Percentiles rank a stretch among this genome's conserved stretches.
Conservation (phyloP, 2,113 vertebrate genomes). For the Gnathonemus longibarbis region DNA sequence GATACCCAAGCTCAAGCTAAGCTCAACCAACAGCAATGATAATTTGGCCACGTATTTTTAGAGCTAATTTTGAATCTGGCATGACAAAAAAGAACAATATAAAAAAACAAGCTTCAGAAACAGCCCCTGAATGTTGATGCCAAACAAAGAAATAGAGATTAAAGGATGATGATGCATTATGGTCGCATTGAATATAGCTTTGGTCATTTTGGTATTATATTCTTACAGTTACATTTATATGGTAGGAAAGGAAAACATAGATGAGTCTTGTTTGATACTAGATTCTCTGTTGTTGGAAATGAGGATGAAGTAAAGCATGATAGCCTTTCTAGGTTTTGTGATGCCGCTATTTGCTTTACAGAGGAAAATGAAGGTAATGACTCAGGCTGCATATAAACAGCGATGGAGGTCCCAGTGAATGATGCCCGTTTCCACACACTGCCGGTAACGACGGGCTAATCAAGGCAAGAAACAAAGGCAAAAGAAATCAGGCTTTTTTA, state of each 20-base stretch:
- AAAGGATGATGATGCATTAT: not conserved
- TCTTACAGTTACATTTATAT: not conserved
- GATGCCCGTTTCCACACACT: not conserved
- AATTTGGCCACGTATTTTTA: not conserved
- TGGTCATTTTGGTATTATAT: not conserved
- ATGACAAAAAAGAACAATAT: not conserved
- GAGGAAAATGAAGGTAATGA: not conserved
- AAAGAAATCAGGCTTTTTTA: conserved; percentile 3
- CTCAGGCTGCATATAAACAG: not conserved
- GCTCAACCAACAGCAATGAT: not conserved
- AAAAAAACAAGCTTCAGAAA: not conserved
- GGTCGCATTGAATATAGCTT: not conserved
- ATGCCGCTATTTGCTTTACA: not conserved
- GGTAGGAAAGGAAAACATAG: not conserved
- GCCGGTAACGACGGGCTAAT: not conserved
- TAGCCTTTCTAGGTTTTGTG: not conserved
- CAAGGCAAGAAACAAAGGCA: not conserved
- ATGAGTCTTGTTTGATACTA: not conserved
- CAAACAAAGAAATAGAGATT: not conserved
- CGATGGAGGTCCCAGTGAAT: not conserved
- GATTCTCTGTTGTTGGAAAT: not conserved
- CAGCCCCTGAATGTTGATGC: not conserved
- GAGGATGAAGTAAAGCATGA: not conserved
- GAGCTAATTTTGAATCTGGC: not conserved
- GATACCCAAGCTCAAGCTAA: too few species aligned